These are phyloP conservation scores for Bhutanitis thaidina DNA, from an alignment of 2,888 invertebrate genomes.

Conservation along the genomic window DNA sequence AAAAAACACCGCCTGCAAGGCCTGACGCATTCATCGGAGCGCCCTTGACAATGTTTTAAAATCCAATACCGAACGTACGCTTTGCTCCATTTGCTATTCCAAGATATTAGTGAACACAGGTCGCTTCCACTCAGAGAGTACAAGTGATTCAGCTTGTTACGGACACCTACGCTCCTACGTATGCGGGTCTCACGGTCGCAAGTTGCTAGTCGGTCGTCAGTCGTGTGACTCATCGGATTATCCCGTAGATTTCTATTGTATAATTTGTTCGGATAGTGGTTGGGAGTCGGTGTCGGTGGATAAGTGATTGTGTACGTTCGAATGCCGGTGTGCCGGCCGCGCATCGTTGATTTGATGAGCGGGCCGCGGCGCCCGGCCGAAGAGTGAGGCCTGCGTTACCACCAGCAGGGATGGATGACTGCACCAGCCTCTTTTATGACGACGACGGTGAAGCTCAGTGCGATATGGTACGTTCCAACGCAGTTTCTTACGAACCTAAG, in stretches of 20 bases:
- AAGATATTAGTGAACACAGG: slow-evolving; percentile 35
- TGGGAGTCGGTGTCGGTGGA: slow-evolving; percentile 35
- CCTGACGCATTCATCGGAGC: slow-evolving; percentile 44
- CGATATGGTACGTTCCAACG: slow-evolving; percentile 69
- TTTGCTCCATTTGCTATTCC: slow-evolving; percentile 37
- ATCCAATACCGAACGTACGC: slow-evolving; percentile 23
- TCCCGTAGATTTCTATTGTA: slow-evolving; percentile 56
- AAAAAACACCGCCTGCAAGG: slow-evolving; percentile 57
- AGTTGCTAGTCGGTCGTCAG: slow-evolving; percentile 47
- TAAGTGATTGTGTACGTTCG: slow-evolving; percentile 51
- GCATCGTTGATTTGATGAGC: slow-evolving; percentile 65
- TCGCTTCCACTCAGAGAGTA: slow-evolving; percentile 25
- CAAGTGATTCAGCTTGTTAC: slow-evolving; percentile 43
- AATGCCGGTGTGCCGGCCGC: slow-evolving; percentile 75
- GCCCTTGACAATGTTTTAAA: slow-evolving; percentile 47
- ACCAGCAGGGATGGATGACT: slow-evolving; percentile 74
- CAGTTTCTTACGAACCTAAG: not conserved
- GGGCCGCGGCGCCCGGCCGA: slow-evolving; percentile 57
- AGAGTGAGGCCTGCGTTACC: slow-evolving; percentile 50
- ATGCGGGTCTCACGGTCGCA: slow-evolving; percentile 29
- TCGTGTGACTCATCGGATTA: slow-evolving; percentile 72
- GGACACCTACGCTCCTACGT: slow-evolving; percentile 71
- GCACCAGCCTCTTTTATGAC: slow-evolving; percentile 74
- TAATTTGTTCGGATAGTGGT: slow-evolving; percentile 43
- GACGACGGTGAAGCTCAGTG: slow-evolving; percentile 74